Base-by-base conservation (phyloP, 2,888 invertebrate genomes). In the Protonemura montana region DNA sequence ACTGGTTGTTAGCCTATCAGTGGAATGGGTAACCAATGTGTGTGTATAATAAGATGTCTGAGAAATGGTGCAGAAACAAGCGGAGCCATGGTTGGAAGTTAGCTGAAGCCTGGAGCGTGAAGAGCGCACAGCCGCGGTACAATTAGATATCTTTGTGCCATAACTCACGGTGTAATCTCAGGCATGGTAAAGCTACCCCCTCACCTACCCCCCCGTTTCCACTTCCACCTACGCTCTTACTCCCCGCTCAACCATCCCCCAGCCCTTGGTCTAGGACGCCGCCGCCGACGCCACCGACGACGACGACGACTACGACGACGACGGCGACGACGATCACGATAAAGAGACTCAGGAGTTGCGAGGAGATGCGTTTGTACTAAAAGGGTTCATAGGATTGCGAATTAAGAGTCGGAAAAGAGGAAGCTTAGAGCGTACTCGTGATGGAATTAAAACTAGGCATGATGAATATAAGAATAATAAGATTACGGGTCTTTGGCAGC, bases 131-230 rank as follows among this genome's bases (percentile, higher is more conserved):
- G 82, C 88, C 88, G 89, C 91, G 90, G 91, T 91, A 91, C 92
- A 92, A 92, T 92, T 92, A 92, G 92, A 92, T 92, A 92, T 92
- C 92, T 92, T 92, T 91, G 91, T 91, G 91, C 92, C 91, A 92
- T 92, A 92, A 92, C 94, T 94, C 94, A 94, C 92, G 29, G 93
- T 92, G 93, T 93, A 93, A 93, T 92, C 93, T 93, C 91, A 91
- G 91, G 91, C 90, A 86, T 85, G 91, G 91, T 90, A 91, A 90
- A 90, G 90, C 90, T 90, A 89, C 89, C 89, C 89, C 89, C 89
- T 87, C 88, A 81, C 82, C 81, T 82, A 86, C 35, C 82, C 25
- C 82, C 85, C n/a, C n/a, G n/a, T 78, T 86, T 35, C 84, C 85
- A 85, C 80, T 85, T 76, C 87, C 85, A 85, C 86, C 86, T 85